Percentiles rank a stretch among this genome's conserved stretches.
These are phyloP conservation scores for Petromus typicus DNA, from an alignment of 2,113 vertebrate genomes.

Conservation along the genomic window DNA sequence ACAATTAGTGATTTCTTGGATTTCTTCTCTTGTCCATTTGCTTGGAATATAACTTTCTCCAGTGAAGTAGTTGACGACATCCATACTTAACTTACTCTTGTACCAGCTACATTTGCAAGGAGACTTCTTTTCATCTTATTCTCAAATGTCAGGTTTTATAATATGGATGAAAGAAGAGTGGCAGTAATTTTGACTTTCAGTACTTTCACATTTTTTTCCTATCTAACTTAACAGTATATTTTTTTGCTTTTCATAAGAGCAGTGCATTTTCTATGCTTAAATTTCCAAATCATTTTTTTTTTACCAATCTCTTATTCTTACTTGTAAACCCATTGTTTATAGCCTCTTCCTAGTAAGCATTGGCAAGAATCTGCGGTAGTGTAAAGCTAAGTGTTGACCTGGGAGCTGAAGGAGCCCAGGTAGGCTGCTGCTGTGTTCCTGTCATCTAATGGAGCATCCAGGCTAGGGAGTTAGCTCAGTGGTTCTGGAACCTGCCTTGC, in stretches of 20 bases:
- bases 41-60: neutral
- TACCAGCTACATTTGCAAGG: neutral
- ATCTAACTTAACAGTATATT: neutral
- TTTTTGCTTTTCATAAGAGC: neutral
- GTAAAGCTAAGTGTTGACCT: neutral
- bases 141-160: neutral
- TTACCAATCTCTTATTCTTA: neutral
- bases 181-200: neutral
- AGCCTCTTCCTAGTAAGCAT: neutral
- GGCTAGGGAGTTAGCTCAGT: too few species aligned
- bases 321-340: neutral
- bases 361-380: neutral
- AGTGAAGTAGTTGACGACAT: neutral
- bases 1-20: neutral
- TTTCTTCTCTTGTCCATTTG: neutral
- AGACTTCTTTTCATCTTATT: neutral
- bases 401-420: rapidly evolving
- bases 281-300: neutral
- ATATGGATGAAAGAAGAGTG: neutral
- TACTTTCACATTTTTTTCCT: neutral
- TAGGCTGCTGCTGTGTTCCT: neutral
- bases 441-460: neutral
- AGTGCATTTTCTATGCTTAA: neutral
- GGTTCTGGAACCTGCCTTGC: too few species aligned
- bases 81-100: neutral